Evolutionary conservation across 2,888 invertebrate genomes (phyloP).

Genomic region (Heliconius erato): DNA sequence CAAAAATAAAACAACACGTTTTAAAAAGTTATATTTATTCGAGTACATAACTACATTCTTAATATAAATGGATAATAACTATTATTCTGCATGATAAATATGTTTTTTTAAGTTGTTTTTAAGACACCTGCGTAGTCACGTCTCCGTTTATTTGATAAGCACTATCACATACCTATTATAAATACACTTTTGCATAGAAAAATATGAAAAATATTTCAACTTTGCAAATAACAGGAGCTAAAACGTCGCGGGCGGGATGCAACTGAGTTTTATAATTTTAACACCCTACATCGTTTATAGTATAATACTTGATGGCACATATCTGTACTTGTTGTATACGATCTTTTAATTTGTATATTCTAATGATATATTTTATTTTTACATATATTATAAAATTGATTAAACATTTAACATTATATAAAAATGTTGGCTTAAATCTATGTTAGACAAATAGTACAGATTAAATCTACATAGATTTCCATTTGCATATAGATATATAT

Average conservation of each 20-base stretch:
- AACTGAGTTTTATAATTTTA: slow-evolving; percentile 48
- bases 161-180: slow-evolving; percentile 79
- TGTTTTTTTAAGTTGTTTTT: slow-evolving; percentile 74
- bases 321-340: slow-evolving; percentile 71
- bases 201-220: slow-evolving; percentile 65
- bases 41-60: slow-evolving; percentile 86
- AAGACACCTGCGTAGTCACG: slow-evolving; percentile 74
- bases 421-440: slow-evolving; percentile 19
- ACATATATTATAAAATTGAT: slow-evolving; percentile 33
- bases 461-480: slow-evolving; percentile 46
- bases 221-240: slow-evolving; percentile 65
- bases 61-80: slow-evolving; percentile 84
- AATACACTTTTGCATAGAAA: slow-evolving; percentile 73
- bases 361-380: slow-evolving; percentile 13
- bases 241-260: slow-evolving; percentile 44
- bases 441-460: slow-evolving; percentile 40
- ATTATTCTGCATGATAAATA: slow-evolving; percentile 84
- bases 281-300: slow-evolving; percentile 48
- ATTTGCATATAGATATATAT: slow-evolving; percentile 3
- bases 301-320: slow-evolving; percentile 76
- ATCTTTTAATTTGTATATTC: slow-evolving; percentile 32
- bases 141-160: slow-evolving; percentile 71
- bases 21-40: slow-evolving; percentile 86
- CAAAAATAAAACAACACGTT: slow-evolving; percentile 63
- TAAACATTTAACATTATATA: slow-evolving; percentile 30